Evolutionary conservation across 2,113 vertebrate genomes (phyloP), one percentile per base, ranked within the genome.

Genomic region (Pollachius pollachius): DNA sequence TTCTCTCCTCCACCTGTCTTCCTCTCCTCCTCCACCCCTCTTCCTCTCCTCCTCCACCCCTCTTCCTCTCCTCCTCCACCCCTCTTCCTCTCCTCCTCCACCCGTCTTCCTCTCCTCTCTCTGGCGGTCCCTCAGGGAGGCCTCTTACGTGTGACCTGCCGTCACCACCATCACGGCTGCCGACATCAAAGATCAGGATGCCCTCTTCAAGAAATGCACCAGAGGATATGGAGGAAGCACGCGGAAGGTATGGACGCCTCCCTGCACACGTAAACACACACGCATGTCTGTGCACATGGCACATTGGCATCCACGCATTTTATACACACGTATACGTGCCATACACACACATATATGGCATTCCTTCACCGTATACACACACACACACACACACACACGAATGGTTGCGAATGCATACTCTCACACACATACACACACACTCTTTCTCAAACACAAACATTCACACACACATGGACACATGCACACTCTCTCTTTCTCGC

Each of bases 101-200:
- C 37, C 11, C 5, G 37, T 56, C 54, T 15, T 12, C 15, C 15
- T 16, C 37, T 41, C 17, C 54, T 68, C 21, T 77, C 63, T 56
- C 41, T 62, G 63, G 62, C 64, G 3, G 4, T 78, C 71, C 78
- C 74, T 81, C 37, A 71, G 76, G 83, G 83, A 85, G 21, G 64
- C 73, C 41, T 76, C 72, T 78, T 81, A 76, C 77, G 68, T 41
- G 61, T 77, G 78, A 84, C 80, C 83, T 64, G 64, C 79, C 68
- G 2, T 76, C 77, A 71, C 64, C 62, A 68, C 70, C 70, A 72
- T 82, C 81, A 75, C 70, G 15, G 67, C 9, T 37, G 62, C 72
- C 67, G 76, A 78, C 82, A 83, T 91, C 82, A 91, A 89, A 88
- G 87, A 77, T 61, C 69, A 75, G 81, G 81, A 82, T 80, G 79